Evolutionary conservation across 2,888 invertebrate genomes (phyloP), one percentile per base, ranked within the genome.

Genomic region (Folsomia manolachei): DNA sequence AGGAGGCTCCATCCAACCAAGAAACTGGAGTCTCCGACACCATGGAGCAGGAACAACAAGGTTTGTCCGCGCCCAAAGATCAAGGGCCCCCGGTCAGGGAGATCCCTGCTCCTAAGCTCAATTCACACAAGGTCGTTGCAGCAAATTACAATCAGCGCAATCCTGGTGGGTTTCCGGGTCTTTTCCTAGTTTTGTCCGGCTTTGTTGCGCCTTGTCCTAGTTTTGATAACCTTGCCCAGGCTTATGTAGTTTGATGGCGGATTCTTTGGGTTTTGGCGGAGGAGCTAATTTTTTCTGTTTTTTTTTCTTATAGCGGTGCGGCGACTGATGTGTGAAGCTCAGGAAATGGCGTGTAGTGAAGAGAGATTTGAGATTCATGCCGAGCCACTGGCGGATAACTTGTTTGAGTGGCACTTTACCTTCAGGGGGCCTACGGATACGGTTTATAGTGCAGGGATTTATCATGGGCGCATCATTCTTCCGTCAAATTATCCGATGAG

Each of bases 331-430:
- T 87, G 91, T 82, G 97, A 97, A 85, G 96, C 96, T 11, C 85
- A 88, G 80, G 84, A 85, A 75, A 96, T 97, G 84, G 85, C 96
- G 77, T 88, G 89, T 27, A 90, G 92, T 80, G 90, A 95, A 2
- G 95, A 95, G 0, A 94, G 94, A 82, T 92, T 95, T 83, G 95
- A 93, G 84, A 19, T 67, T 24, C 90, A 88, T 84, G 95, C 95
- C 14, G 89, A 91, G 82, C 97, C 97, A 1, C 84, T 96, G 64
- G 95, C 95, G 84, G 96, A 97, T 83, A 97, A 97, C 85, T 86
- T 97, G 68, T 97, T 97, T 84, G 97, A 97, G 84, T 97, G 97
- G 97, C 97, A 97, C 84, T 97, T 97, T 83, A 97, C 96, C 0
- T 91, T 97, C 1, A 88, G 92, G 82, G 97, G 96, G 4, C 94